phyloP scores from a whole-genome alignment of 2,113 vertebrate species.

The Alectura lathami region DNA sequence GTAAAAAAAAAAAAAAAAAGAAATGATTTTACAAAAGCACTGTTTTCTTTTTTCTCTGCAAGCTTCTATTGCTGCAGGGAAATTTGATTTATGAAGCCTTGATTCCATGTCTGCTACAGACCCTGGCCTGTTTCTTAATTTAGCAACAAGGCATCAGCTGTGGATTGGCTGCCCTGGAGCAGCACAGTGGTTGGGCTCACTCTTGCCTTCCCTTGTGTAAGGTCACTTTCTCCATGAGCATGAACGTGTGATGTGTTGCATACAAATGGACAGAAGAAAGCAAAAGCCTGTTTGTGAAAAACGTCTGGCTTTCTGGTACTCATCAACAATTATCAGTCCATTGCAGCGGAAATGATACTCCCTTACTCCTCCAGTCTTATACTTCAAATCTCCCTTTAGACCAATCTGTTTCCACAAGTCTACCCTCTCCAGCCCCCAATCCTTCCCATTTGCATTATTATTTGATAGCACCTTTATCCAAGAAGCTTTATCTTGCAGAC shows the following conservation, averaged over 20 bases:
- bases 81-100: slow-evolving; percentile 70
- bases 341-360: not conserved
- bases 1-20: not conserved
- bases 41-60: slow-evolving; percentile 51
- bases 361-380: not conserved
- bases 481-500: not conserved
- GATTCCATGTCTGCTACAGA: slow-evolving; percentile 49
- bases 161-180: slow-evolving; percentile 55
- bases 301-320: slow-evolving; percentile 4
- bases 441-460: not conserved
- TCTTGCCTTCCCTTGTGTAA: slow-evolving; percentile 23
- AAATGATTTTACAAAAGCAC: slow-evolving; percentile 34
- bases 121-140: slow-evolving; percentile 62
- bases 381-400: not conserved
- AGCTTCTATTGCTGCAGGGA: slow-evolving; percentile 36
- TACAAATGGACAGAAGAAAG: slow-evolving; percentile 44
- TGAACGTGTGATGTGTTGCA: slow-evolving; percentile 12
- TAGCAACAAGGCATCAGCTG: slow-evolving; percentile 30
- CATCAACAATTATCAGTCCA: not conserved
- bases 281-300: slow-evolving; percentile 12
- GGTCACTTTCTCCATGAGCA: slow-evolving; percentile 50
- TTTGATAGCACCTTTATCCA: not conserved
- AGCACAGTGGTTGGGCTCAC: slow-evolving; percentile 29
- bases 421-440: not conserved
- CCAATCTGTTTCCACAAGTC: not conserved